Evolutionary conservation across 1,140 invertebrate species (phyloP), one percentile per base, ranked within the genome.

Genomic region (Hyposmocoma kahamanoa): DNA sequence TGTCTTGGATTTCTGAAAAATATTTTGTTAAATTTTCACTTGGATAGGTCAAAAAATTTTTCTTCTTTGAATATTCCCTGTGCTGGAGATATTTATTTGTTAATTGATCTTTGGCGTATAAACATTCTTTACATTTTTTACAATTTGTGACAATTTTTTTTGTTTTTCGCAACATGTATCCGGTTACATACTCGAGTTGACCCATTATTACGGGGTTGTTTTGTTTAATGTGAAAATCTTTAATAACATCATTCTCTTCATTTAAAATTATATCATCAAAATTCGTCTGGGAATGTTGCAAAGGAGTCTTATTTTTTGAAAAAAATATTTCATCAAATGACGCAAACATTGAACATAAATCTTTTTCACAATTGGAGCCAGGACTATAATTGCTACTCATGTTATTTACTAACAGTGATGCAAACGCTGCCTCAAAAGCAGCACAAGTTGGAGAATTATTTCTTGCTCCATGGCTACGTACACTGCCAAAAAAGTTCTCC

Each of bases 331-430:
- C 22, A 15, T 43, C 41, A 15, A 32, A 17, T 0, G 39, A 32
- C 10, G 28, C 20, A 15, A 43, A 22, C 1, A 15, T 43, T 0
- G 15, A 3, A 18, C 47, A 50, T 22, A 48, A 39, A 47, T 30
- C 28, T n/a, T 30, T 30, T 30, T 30, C 28, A 30, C 28, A 30
- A 30, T 30, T 30, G 2, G 28, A 10, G 2, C 28, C 28, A 3
- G 28, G 28, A 30, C 49, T 52, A 22, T 52, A 45, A 3, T 36
- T 28, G 32, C 42, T 41, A 24, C 49, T 57, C 11, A 57, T 21
- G 46, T 52, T 52, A 49, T 45, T 57, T 26, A 57, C 39, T 46
- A 57, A 24, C 41, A 56, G 20, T 22, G 50, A 44, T 3, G 49
- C 54, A 48, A 45, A 57, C 2, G 46, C 41, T 22, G 45, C 22